Conservation (phyloP, 2,888 invertebrate species). For the Athalia cordata region DNA sequence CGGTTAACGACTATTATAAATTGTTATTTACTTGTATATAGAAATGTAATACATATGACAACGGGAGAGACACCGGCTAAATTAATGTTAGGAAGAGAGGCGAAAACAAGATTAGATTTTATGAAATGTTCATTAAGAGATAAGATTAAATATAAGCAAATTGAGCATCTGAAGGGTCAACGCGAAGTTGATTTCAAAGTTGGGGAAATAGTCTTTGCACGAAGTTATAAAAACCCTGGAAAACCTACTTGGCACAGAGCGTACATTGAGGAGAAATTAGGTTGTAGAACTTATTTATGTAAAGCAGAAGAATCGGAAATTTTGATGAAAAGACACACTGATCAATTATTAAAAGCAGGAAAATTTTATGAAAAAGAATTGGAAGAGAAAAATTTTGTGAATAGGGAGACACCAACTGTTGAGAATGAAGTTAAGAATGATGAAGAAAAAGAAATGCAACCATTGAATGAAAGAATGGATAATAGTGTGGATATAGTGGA, state of each 20-base stretch:
- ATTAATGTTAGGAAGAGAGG: slow-evolving; percentile 35
- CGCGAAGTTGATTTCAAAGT: not conserved
- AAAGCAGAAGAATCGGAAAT: not conserved
- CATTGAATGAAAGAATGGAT: too few relatives aligned
- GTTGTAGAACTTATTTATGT: not conserved
- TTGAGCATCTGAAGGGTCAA: not conserved
- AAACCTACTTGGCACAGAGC: slow-evolving; percentile 2
- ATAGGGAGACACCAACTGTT: not conserved
- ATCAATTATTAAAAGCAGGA: not conserved
- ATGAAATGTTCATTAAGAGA: not conserved
- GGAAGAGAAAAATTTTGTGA: not conserved
- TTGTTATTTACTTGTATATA: slow-evolving; percentile 40
- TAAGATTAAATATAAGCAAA: not conserved
- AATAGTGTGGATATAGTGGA: too few relatives aligned
- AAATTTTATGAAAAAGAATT: not conserved
- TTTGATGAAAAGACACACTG: not conserved
- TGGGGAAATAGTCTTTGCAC: not conserved
- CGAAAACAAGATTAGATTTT: slow-evolving; percentile 45
- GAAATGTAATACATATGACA: slow-evolving; percentile 47
- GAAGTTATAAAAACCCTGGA: not conserved
- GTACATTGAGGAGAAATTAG: not conserved
- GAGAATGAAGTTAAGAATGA: not conserved
- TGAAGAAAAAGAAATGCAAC: not conserved
- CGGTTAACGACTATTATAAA: not conserved
- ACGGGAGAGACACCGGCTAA: slow-evolving; percentile 48